These are phyloP conservation scores for Sphenodon punctatus DNA, from an alignment of 2,797 vertebrate species.

Conservation along the genomic window DNA sequence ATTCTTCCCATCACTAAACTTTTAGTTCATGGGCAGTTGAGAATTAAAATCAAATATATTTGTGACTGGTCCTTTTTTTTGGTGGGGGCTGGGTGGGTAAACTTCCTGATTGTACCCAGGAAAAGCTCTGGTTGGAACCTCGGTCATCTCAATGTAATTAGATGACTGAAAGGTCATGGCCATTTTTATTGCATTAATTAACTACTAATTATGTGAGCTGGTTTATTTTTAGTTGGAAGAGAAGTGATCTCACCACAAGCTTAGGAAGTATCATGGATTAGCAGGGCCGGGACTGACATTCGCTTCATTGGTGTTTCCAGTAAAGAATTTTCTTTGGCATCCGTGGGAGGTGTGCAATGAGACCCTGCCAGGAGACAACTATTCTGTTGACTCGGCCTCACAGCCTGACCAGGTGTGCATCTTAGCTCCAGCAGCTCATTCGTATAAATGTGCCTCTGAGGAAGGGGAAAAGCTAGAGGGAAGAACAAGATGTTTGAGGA, in stretches of 20 bases:
- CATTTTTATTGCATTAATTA: slow-evolving; percentile 6
- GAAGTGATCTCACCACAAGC: slow-evolving; percentile 5
- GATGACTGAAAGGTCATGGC: neutral
- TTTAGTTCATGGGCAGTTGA: too few species aligned
- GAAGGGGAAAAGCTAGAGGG: slow-evolving; percentile 24
- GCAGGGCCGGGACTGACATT: neutral
- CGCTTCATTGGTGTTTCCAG: neutral
- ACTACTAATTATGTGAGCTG: neutral
- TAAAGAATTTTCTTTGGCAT: slow-evolving; percentile 27
- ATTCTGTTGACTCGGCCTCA: neutral
- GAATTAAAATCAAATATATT: neutral
- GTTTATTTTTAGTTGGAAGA: slow-evolving; percentile 24
- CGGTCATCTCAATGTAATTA: neutral
- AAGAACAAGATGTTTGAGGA: slow-evolving; percentile 40
- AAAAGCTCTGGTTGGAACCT: neutral
- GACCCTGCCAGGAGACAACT: slow-evolving; percentile 6
- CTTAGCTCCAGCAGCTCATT: slow-evolving; percentile 47
- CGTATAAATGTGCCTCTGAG: slow-evolving; percentile 42
- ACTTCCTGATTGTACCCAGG: neutral
- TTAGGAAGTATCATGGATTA: neutral
- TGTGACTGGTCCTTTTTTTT: slow-evolving; percentile 5
- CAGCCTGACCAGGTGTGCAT: slow-evolving; percentile 31
- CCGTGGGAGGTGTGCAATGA: neutral
- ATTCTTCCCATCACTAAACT: too few species aligned
- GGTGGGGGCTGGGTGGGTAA: too few species aligned